Percentiles rank a stretch among this genome's conserved stretches.
Evolutionary conservation across 2,888 invertebrate genomes (phyloP).

Genomic region (Steromphala cineraria): DNA sequence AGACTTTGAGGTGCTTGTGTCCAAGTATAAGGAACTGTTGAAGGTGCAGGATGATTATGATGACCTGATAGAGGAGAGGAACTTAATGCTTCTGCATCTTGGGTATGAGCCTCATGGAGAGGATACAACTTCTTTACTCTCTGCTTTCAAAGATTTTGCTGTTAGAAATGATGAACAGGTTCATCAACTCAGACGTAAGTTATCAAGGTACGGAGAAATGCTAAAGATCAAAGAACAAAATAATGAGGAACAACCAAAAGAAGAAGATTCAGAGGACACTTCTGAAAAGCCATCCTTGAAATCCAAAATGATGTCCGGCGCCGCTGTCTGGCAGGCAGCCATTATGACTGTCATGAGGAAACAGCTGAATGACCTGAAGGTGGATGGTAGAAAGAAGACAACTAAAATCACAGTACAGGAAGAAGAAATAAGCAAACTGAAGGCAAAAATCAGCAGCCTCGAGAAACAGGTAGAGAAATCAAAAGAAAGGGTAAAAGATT

Average conservation of each 20-base stretch:
- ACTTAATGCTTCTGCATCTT: constrained; percentile 56
- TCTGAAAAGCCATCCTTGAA: constrained; percentile 33
- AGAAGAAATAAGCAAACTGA: constrained; percentile 48
- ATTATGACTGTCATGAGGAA: constrained; percentile 61
- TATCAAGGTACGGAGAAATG: constrained; percentile 36
- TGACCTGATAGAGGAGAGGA: constrained; percentile 55
- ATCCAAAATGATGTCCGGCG: constrained; percentile 40
- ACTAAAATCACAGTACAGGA: constrained; percentile 49
- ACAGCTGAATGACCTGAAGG: constrained; percentile 58
- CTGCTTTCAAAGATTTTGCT: constrained; percentile 57
- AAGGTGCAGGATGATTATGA: constrained; percentile 52
- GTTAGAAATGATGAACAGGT: constrained; percentile 53
- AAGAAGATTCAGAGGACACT: constrained; percentile 34
- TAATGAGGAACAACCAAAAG: not conserved
- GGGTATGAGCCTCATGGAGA: constrained; percentile 44
- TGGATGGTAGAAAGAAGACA: constrained; percentile 52
- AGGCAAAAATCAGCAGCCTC: constrained; percentile 42
- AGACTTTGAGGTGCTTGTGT: constrained; percentile 53
- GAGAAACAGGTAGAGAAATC: constrained; percentile 33
- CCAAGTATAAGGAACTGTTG: constrained; percentile 48
- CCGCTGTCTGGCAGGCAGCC: constrained; percentile 58
- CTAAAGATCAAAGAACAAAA: constrained; percentile 24
- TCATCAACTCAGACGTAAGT: constrained; percentile 44
- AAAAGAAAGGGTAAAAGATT: not conserved
- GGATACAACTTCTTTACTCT: constrained; percentile 43